Evolutionary conservation across 2,113 vertebrate genomes (phyloP).

Genomic region (Eurypyga helias): DNA sequence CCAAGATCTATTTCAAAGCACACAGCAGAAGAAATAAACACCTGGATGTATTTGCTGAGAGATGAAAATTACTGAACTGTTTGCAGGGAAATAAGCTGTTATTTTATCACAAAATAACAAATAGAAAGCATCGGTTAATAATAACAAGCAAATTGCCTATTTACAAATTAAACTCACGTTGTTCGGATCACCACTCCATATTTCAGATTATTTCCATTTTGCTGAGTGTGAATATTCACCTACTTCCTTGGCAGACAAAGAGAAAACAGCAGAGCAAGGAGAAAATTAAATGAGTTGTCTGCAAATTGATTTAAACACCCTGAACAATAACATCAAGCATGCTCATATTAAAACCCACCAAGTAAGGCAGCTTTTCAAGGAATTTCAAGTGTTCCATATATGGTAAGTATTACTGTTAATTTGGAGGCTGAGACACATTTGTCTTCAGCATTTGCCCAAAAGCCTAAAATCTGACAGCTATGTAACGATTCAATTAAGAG

Average conservation of each 20-base stretch:
- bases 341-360: neutral
- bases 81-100: neutral
- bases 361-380: neutral
- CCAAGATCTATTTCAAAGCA: neutral
- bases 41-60: neutral
- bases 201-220: neutral
- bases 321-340: neutral
- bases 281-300: neutral
- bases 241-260: neutral
- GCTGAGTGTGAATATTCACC: neutral
- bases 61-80: neutral
- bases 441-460: neutral
- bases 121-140: neutral
- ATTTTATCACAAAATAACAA: neutral
- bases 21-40: neutral
- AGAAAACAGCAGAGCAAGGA: neutral
- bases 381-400: neutral
- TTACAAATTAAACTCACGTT: neutral
- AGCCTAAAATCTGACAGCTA: neutral
- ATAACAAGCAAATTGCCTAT: neutral
- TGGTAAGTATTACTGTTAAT: slow-evolving; percentile 23
- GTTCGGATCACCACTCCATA: neutral
- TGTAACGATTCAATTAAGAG: neutral
- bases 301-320: neutral
- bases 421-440: neutral